Base-by-base conservation (phyloP, 2,113 vertebrate species). In the Salvelinus alpinus region DNA sequence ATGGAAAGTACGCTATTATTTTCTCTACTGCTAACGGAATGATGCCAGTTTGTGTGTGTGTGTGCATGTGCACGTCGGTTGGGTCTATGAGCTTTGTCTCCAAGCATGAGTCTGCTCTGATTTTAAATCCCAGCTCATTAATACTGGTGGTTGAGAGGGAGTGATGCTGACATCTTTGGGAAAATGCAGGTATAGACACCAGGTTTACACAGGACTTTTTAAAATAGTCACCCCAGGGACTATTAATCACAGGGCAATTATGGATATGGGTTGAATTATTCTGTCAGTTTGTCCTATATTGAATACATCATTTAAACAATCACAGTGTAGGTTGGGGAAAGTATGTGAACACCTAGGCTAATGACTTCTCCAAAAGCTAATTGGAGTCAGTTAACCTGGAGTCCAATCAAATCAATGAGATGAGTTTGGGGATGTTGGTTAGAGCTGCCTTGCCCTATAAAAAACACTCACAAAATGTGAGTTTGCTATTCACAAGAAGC, bases 11-110 rank as follows among this genome's bases (percentile, higher is more conserved):
- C 85, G 88, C 75, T 91, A 87, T 87, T 83, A 3, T 20, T 87
- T 90, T 66, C 57, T 69, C 87, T 91, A 73, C 84, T 74, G 85
- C 90, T 92, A 89, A 83, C 84, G 79, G 87, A 70, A 85, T 75
- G 76, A 88, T 87, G 89, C 89, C 86, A 91, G 79, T 80, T 44
- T 86, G 74, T 84, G 66, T 80, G 78, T 60, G 67, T 54, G 60
- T 79, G 76, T 82, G 25, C 1, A 1, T 25, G 27, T 44, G 64
- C 47, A 77, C 74, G 79, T 80, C 82, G 51, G 70, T 83, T 75
- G 60, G 76, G 80, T 84, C 81, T 82, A 79, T 84, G 72, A 79
- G 74, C 65, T 85, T 38, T 78, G 73, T 78, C n/a, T 70, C 22
- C n/a, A 24, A 3, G 22, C 13, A 38, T 22, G 3, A 38, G 1